Evolutionary conservation across 2,113 vertebrate genomes (phyloP).

Genomic region (Salminus brasiliensis): DNA sequence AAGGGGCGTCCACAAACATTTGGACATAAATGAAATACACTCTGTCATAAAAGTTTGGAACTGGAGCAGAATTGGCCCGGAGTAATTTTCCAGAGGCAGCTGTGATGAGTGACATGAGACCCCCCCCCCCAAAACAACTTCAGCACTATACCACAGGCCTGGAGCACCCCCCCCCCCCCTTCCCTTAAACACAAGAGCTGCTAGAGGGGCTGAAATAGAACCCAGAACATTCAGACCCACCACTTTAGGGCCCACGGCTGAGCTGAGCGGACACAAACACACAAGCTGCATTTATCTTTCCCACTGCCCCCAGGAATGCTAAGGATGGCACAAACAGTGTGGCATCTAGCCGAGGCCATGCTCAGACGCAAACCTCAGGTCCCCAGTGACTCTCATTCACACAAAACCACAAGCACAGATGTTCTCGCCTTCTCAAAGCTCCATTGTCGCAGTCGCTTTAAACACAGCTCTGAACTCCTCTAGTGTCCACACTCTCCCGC

Average conservation of each 20-base stretch:
- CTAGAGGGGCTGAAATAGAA: slow-evolving; percentile 23
- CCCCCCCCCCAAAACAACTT: slow-evolving; percentile 11
- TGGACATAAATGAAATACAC: too few relatives aligned
- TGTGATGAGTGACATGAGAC: neutral
- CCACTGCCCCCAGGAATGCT: neutral
- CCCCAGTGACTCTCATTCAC: neutral
- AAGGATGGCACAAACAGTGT: slow-evolving; percentile 1
- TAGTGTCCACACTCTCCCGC: neutral
- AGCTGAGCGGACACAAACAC: neutral
- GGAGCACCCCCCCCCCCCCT: neutral
- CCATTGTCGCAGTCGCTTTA: neutral
- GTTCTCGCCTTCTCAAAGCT: neutral
- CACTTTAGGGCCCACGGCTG: slow-evolving; percentile 18
- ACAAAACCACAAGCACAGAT: slow-evolving; percentile 26
- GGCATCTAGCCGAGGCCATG: neutral
- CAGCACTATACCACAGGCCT: neutral
- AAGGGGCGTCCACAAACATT: too few relatives aligned
- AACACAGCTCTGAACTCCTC: neutral
- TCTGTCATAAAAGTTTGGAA: too few relatives aligned
- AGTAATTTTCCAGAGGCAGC: slow-evolving; percentile 3
- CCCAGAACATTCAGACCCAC: slow-evolving; percentile 10
- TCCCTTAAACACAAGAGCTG: slow-evolving; percentile 19
- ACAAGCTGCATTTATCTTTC: neutral
- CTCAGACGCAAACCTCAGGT: neutral
- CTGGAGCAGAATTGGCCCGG: neutral